Evolutionary conservation across 2,113 vertebrate genomes (phyloP).

Genomic region (Lichenostomus cassidix): DNA sequence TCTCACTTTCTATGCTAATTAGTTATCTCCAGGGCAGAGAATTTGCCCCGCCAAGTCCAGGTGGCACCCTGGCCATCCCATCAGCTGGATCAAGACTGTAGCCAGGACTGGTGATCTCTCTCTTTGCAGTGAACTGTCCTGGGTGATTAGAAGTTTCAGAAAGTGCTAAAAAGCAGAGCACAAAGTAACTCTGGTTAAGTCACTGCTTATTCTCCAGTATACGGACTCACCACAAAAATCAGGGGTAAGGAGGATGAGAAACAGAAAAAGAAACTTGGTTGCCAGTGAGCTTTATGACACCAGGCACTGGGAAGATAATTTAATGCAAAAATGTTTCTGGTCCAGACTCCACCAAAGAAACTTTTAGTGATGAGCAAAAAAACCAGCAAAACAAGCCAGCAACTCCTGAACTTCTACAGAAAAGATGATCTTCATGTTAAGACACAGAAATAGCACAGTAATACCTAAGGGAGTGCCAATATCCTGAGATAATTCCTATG

Average conservation of each 20-base stretch:
- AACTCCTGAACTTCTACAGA: neutral
- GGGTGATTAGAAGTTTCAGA: neutral
- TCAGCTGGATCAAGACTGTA: neutral
- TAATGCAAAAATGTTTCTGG: neutral
- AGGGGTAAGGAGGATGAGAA: rapidly evolving
- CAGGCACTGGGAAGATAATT: neutral
- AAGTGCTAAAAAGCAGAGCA: neutral
- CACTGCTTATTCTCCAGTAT: neutral
- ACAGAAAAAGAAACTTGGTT: neutral
- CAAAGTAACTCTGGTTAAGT: neutral
- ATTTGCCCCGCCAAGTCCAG: neutral
- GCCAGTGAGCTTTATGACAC: neutral
- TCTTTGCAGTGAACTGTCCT: neutral
- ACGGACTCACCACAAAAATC: neutral
- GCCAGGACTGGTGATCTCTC: neutral
- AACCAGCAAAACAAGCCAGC: rapidly evolving
- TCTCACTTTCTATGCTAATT: neutral
- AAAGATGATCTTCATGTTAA: neutral
- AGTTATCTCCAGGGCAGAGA: neutral
- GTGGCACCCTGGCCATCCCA: neutral
- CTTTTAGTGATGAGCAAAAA: neutral
- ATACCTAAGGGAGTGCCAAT: neutral
- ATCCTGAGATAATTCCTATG: neutral
- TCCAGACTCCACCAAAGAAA: neutral
- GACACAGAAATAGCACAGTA: neutral